Evolutionary conservation across 2,797 vertebrate genomes (phyloP).

Genomic region (Knipowitschia caucasica): DNA sequence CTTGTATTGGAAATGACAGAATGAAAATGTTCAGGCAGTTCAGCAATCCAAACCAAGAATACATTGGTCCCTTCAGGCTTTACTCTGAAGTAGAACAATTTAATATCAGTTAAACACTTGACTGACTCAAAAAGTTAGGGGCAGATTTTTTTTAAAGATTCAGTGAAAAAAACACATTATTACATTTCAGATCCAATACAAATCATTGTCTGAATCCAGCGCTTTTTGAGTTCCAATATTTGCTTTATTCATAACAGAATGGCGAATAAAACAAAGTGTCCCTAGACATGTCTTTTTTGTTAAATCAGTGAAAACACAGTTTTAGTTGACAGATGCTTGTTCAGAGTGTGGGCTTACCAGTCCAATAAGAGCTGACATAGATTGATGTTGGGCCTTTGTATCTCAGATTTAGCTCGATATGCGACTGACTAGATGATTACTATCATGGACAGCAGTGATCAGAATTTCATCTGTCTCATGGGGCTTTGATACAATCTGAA

Average conservation of each 20-base stretch:
- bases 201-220: not conserved
- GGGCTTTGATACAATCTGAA: conserved; percentile 66
- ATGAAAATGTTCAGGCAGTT: too few relatives aligned
- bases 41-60: too few relatives aligned
- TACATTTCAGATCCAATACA: too few relatives aligned
- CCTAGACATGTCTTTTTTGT: not conserved
- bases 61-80: too few relatives aligned
- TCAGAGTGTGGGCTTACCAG: conserved; percentile 22
- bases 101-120: too few relatives aligned
- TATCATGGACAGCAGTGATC: conserved; percentile 62
- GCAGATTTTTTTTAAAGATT: too few relatives aligned
- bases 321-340: conserved; percentile 32
- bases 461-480: conserved; percentile 64
- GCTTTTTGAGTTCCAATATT: not conserved
- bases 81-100: too few relatives aligned
- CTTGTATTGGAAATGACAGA: too few relatives aligned
- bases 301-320: not conserved
- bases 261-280: not conserved
- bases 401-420: conserved; percentile 58
- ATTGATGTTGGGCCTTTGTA: conserved; percentile 61
- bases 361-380: conserved; percentile 58
- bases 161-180: too few relatives aligned
- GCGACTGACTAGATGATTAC: conserved; percentile 63
- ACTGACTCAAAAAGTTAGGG: too few relatives aligned
- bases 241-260: not conserved